Evolutionary conservation across 2,888 invertebrate genomes (phyloP), one percentile per base, ranked within the genome.

Genomic region (Oligia latruncula): DNA sequence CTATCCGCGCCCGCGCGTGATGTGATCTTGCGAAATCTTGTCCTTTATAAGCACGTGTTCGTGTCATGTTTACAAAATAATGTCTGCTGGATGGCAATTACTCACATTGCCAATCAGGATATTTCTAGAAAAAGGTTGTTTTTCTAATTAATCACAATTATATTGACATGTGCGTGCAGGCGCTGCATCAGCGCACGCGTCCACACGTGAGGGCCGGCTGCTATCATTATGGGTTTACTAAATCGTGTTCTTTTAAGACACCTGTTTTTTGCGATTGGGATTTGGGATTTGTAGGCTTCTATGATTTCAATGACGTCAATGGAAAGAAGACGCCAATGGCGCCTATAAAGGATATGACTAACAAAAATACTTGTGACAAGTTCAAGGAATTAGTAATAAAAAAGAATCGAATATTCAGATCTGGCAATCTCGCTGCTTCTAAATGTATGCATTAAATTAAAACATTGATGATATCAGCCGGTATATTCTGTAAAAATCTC

Each of bases 91-190:
- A 49, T 66, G 4, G 13, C 20, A 76, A 70, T 87, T 65, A 66
- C 60, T 67, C 23, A 62, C 60, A 70, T 77, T n/a, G 49, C 11
- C 20, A 29, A 71, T 87, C 40, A 84, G 20, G 58, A 64, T 64
- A 13, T 55, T 6, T 74, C 43, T 72, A 84, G 40, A 55, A 62
- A 70, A 72, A 72, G 46, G 80, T 84, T 64, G 49, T 62, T 66
- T 66, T 66, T 66, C 4, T 55, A 66, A 87, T 84, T 74, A 74
- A 87, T 87, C 60, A 67, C 64, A 67, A 84, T 76, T 87, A 76
- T 58, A 64, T 43, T 71, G 65, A 60, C 62, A 52, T 64, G 66
- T 79, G 85, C 66, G 58, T 75, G 66, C 6, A 17, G 15, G 35
- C 23, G 46, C 46, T 5, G n/a, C 11, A 15, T 3, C n/a, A 4